Conservation (phyloP, 2,888 invertebrate genomes). For the Cephus sareptanus region DNA sequence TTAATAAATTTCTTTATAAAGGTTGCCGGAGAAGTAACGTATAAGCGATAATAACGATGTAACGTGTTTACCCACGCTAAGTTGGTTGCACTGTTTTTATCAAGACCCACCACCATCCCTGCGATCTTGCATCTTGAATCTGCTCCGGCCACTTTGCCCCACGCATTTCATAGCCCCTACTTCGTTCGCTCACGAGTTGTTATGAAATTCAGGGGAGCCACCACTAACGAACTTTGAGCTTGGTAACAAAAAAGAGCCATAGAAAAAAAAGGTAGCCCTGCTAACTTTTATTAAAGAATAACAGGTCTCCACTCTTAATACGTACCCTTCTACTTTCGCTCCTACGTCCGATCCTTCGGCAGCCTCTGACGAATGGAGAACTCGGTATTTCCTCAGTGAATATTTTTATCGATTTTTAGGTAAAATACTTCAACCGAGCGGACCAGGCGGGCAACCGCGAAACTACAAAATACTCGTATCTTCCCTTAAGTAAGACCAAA, state of each 20-base stretch:
- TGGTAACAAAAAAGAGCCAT: neutral
- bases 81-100: constrained; percentile 17
- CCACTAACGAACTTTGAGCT: constrained; percentile 35
- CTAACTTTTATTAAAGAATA: neutral
- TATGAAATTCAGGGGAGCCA: constrained; percentile 34
- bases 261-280: neutral
- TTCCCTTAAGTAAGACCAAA: neutral
- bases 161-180: neutral
- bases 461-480: neutral
- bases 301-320: neutral
- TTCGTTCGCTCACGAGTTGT: constrained; percentile 38
- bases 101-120: neutral
- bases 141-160: neutral
- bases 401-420: neutral
- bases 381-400: neutral
- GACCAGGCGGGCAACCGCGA: neutral
- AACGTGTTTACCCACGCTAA: constrained; percentile 15
- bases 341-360: neutral
- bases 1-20: constrained; percentile 12
- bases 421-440: neutral
- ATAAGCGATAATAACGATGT: constrained; percentile 19
- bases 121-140: neutral
- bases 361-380: neutral
- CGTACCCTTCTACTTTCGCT: neutral
- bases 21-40: constrained; percentile 9